phyloP scores from a whole-genome alignment of 1,140 invertebrate genomes.

The Nephotettix cincticeps region DNA sequence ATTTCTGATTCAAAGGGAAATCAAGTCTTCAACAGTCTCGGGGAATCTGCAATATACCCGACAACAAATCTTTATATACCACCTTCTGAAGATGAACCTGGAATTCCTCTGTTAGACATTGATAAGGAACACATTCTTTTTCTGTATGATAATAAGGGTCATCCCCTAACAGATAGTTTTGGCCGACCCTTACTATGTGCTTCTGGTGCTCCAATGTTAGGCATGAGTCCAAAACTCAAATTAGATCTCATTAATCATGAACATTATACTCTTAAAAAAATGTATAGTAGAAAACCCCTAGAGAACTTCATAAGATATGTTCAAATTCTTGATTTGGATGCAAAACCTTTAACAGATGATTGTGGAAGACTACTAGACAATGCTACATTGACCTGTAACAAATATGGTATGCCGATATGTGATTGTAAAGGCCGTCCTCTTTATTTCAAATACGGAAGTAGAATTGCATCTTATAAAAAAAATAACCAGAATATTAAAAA shows the following conservation, averaged over 20 bases:
- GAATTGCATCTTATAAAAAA: background rate
- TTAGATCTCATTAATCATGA: background rate
- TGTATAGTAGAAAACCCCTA: background rate
- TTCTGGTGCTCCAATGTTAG: constrained; percentile 1
- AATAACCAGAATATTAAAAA: background rate
- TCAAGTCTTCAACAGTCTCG: constrained; percentile 17
- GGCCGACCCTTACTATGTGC: background rate
- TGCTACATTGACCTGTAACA: background rate
- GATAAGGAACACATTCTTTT: background rate
- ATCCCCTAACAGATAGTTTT: constrained; percentile 7
- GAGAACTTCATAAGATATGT: constrained; percentile 10
- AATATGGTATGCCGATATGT: constrained; percentile 10
- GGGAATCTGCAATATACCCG: background rate
- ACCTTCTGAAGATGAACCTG: background rate
- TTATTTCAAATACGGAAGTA: constrained; percentile 22
- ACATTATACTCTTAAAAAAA: background rate
- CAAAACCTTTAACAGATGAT: constrained; percentile 7
- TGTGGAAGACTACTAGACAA: background rate
- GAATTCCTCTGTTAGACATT: background rate
- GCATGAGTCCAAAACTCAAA: background rate
- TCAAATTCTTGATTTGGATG: background rate
- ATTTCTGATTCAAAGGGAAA: constrained; percentile 2
- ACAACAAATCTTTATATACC: background rate
- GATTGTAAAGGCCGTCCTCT: constrained; percentile 8
- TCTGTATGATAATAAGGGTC: constrained; percentile 15